These are phyloP conservation scores for Schizothorax lantsangensis DNA, from an alignment of 2,797 vertebrate species.

Conservation along the genomic window DNA sequence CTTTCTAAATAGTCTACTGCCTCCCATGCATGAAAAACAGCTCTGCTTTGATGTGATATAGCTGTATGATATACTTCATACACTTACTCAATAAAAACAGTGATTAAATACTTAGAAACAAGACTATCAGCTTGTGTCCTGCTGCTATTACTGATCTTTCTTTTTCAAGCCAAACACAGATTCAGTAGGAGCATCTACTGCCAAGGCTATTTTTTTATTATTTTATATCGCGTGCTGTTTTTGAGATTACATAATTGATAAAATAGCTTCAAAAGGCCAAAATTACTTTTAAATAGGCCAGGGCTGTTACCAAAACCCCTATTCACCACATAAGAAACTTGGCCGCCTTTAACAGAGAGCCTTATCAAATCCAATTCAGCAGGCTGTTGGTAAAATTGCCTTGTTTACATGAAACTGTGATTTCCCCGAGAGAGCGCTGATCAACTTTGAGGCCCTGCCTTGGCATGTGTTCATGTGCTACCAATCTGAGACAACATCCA, in stretches of 20 bases:
- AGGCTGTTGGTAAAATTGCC: slow-evolving; percentile 65
- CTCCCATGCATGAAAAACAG: slow-evolving; percentile 13
- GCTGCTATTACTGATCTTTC: slow-evolving; percentile 6
- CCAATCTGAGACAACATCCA: slow-evolving; percentile 57
- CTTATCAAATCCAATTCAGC: slow-evolving; percentile 68
- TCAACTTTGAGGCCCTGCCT: slow-evolving; percentile 50
- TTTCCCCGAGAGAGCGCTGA: slow-evolving; percentile 57
- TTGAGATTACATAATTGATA: slow-evolving; percentile 40
- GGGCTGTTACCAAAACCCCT: slow-evolving; percentile 57
- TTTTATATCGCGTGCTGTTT: slow-evolving; percentile 25
- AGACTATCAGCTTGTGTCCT: not conserved
- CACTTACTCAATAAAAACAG: not conserved
- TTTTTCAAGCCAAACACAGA: slow-evolving; percentile 4
- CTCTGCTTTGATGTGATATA: slow-evolving; percentile 29
- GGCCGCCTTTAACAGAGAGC: slow-evolving; percentile 60
- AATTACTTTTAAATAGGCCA: slow-evolving; percentile 64
- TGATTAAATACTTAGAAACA: not conserved
- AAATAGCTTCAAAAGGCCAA: slow-evolving; percentile 43
- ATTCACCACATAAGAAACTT: slow-evolving; percentile 63
- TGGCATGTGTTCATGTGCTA: slow-evolving; percentile 55
- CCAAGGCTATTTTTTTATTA: not conserved
- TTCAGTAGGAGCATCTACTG: not conserved
- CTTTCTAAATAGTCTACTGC: slow-evolving; percentile 30
- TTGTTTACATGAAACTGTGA: slow-evolving; percentile 64
- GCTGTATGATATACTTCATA: not conserved